Conservation (phyloP, 2,113 vertebrate genomes). For the Centropristis striata region DNA sequence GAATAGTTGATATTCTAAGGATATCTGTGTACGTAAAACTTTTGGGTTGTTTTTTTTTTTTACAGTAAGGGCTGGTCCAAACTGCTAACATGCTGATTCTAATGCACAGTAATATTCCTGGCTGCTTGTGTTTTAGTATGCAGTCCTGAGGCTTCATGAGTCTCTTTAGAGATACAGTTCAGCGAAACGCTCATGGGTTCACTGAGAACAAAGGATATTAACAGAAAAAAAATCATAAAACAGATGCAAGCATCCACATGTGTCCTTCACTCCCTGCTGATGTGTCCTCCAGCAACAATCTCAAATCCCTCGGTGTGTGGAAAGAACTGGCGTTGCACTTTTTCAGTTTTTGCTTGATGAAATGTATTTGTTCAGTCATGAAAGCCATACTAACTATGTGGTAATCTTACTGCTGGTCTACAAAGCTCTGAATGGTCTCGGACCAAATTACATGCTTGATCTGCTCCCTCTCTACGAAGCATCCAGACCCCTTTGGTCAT, state of each 20-base stretch:
- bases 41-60: too few relatives aligned
- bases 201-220: not conserved
- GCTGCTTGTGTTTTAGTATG: not conserved
- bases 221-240: not conserved
- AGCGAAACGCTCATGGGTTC: not conserved
- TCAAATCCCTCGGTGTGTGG: too few relatives aligned
- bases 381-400: not conserved
- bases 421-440: too few relatives aligned
- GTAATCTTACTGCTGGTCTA: too few relatives aligned
- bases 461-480: too few relatives aligned
- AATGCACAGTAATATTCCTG: not conserved
- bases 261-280: not conserved
- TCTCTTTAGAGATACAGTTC: not conserved
- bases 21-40: too few relatives aligned
- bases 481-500: too few relatives aligned
- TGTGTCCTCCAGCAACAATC: too few relatives aligned
- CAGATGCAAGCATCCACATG: not conserved
- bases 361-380: not conserved
- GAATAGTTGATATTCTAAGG: not conserved
- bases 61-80: too few relatives aligned
- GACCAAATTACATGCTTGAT: too few relatives aligned
- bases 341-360: not conserved
- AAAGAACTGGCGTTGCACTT: not conserved
- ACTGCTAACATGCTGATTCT: not conserved
- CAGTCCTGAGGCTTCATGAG: not conserved